Base-by-base conservation (phyloP, 2,113 vertebrate species). In the Oryzias celebensis region DNA sequence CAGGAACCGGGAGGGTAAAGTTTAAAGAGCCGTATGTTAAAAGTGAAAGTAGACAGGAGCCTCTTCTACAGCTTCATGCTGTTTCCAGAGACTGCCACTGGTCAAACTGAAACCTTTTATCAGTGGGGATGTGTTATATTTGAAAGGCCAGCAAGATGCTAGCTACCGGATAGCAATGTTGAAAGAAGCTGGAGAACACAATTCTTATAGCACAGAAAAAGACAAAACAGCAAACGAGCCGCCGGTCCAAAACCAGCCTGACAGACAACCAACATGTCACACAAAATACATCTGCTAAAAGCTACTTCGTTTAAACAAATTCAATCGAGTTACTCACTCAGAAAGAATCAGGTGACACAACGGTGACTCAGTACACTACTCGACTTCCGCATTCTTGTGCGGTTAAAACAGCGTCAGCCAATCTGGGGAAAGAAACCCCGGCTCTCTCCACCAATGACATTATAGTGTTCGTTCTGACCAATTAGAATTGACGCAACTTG, bases 281-380 rank as follows among this genome's bases (percentile, higher is more conserved):
- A 67, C 13, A 13, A n/a, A 42, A 66, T 8, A 52, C 26, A 73
- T 14, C 4, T 31, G 20, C 49, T 0, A 51, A 18, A 77, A 82
- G 64, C 73, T 62, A 71, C 46, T 66, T 65, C 14, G 65, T 81
- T 85, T 72, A 65, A 47, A 41, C 71, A 77, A 86, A 77, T 81
- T 47, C 84, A 89, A 88, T 69, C 87, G 82, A 90, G 89, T 91
- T 93, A 93, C 91, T 93, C 90, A 93, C 92, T 91, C 90, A 89
- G 90, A 90, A 87, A 88, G 78, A 87, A 91, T 92, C 91, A 93
- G 91, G 91, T 93, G 92, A 92, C 85, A 91, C 86, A 89, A 91
- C 91, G 87, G 91, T 93, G 92, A 93, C 91, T 93, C 91, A 93
- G 92, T 91, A 91, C 80, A 90, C 89, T 77, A 58, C 89, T 81